These are phyloP conservation scores for Synergus japonicus DNA, from an alignment of 2,888 invertebrate species.

Conservation along the genomic window DNA sequence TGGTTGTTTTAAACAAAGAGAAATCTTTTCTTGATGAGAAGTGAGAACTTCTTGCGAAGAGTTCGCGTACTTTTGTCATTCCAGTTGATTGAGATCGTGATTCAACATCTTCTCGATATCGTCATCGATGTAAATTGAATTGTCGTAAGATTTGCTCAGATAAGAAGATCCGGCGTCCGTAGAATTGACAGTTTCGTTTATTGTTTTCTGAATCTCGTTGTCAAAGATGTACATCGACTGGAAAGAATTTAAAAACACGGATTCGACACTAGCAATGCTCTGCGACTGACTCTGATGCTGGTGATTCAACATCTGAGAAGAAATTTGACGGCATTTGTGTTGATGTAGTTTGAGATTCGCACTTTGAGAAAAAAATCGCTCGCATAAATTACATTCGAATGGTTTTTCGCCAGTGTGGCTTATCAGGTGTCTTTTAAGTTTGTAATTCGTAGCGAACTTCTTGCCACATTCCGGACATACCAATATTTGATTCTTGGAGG, in stretches of 20 bases:
- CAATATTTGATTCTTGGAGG: conserved; percentile 55
- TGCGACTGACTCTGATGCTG: conserved; percentile 53
- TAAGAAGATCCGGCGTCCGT: conserved; percentile 65
- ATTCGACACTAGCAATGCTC: conserved; percentile 50
- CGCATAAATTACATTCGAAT: conserved; percentile 70
- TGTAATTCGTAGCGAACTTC: conserved; percentile 73
- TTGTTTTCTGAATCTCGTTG: conserved; percentile 72
- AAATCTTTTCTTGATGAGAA: conserved; percentile 64
- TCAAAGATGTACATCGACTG: conserved; percentile 70
- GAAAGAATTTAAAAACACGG: conserved; percentile 61
- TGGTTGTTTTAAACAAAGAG: conserved; percentile 71
- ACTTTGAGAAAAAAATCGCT: conserved; percentile 72
- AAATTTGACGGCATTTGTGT: conserved; percentile 67
- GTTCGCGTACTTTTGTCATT: conserved; percentile 63
- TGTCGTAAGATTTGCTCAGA: conserved; percentile 68
- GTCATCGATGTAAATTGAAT: conserved; percentile 70
- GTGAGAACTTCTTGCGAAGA: conserved; percentile 55
- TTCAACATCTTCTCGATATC: conserved; percentile 71
- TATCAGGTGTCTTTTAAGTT: conserved; percentile 68
- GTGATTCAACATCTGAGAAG: conserved; percentile 56
- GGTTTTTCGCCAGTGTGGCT: conserved; percentile 73
- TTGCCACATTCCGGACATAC: conserved; percentile 71
- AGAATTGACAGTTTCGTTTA: conserved; percentile 73
- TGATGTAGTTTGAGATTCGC: conserved; percentile 73
- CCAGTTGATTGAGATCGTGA: conserved; percentile 67